phyloP scores from a whole-genome alignment of 2,888 invertebrate genomes.

The Tetramorium bicarinatum region DNA sequence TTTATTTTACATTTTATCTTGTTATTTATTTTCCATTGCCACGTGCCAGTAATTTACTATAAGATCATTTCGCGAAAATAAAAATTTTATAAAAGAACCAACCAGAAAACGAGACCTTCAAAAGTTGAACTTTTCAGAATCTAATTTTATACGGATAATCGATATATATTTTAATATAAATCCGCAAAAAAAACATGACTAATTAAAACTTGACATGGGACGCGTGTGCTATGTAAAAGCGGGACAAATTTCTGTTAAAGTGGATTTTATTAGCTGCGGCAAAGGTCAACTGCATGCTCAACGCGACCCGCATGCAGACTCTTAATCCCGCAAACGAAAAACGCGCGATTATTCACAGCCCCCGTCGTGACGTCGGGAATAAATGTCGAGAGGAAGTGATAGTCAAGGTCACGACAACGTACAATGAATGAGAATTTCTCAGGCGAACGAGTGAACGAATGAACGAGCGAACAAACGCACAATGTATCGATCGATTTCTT shows the following conservation, averaged over 20 bases:
- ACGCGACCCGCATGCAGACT: neutral
- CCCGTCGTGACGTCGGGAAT: constrained; percentile 19
- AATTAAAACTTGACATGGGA: neutral
- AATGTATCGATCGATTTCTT: constrained; percentile 68
- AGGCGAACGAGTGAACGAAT: constrained; percentile 43
- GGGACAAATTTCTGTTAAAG: constrained; percentile 4
- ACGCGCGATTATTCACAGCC: constrained; percentile 4
- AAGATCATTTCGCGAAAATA: neutral
- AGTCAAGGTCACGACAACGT: constrained; percentile 48
- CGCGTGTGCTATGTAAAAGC: neutral
- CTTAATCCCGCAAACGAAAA: constrained; percentile 26
- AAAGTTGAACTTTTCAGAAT: neutral
- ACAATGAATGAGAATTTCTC: constrained; percentile 66
- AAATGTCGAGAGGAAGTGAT: constrained; percentile 50
- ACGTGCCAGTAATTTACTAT: neutral
- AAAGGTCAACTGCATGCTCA: constrained; percentile 21
- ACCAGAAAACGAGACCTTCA: neutral
- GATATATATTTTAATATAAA: neutral
- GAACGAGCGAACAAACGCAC: constrained; percentile 48
- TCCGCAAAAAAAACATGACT: neutral
- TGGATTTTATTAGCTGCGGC: neutral
- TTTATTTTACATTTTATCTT: neutral
- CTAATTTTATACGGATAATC: neutral
- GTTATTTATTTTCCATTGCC: neutral
- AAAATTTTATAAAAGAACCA: neutral